Evolutionary conservation across 2,797 vertebrate genomes (phyloP), one percentile per base, ranked within the genome.

Genomic region (Gymnoscopelus microlampas): DNA sequence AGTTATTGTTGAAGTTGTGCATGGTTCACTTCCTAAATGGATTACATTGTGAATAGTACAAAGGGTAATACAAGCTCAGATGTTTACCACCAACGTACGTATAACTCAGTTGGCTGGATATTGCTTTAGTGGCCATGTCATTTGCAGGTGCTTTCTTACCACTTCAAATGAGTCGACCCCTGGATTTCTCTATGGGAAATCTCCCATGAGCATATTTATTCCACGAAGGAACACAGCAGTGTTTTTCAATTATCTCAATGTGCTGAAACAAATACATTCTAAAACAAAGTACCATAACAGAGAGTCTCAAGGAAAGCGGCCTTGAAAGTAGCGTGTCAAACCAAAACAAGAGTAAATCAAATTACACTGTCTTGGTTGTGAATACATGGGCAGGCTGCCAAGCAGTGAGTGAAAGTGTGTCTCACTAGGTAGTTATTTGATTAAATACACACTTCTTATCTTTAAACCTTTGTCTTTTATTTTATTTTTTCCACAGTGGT

Each of bases 101-200:
- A 26, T 75, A 53, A 57, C 63, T 53, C 23, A 64, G 76, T 85
- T 82, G 68, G 75, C 56, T 79, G 61, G 78, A 73, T 81, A 70
- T 79, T 60, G 59, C 60, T 76, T 79, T 86, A 59, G 87, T 88
- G 85, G 71, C 85, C 73, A 81, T 89, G 85, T 68, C 68, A 76
- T 86, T 77, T 81, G 73, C 54, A 71, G 73, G 58, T 81, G 60
- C 58, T 54, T 4, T 76, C 19, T 66, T 58, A 63, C 61, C 79
- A 74, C 65, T 76, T 77, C 66, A 80, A 53, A 79, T 71, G 80
- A 76, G 66, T 78, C 74, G 56, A 50, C 59, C 72, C 1, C n/a
- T 58, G 35, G 60, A 26, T 78, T 63, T 73, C 68, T 79, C 50
- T 63, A 71, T 74, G 68, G 71, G 67, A 82, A 84, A 67, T 80